Base-by-base conservation (phyloP, 2,113 vertebrate species). In the Baryphthengus martii region DNA sequence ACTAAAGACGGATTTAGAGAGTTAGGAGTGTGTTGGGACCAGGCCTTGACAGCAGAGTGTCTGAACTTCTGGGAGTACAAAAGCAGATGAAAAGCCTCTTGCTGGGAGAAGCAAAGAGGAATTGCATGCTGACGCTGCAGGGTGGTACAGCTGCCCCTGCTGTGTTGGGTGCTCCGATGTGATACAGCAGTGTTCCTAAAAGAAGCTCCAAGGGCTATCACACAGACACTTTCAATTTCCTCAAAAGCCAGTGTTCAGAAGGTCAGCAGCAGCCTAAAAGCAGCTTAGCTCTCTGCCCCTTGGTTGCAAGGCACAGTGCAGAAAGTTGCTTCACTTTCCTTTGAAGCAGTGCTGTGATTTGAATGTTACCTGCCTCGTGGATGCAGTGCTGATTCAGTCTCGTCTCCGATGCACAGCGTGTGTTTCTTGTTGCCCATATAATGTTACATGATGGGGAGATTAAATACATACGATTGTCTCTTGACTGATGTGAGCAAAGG, bases 401-500 rank as follows among this genome's bases (percentile, higher is more conserved):
- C 1, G 1, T 73, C 44, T 62, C 8, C 0, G 0, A 40, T n/a
- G 50, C 13, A 33, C n/a, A 49, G 50, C 0, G 0, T 42, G 26
- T 50, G 6, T 81, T 84, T 67, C 42, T 67, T 15, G 20, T 49
- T 82, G 24, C n/a, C 49, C 1, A 0, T 76, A 9, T 37, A 44
- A 13, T 44, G 33, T 29, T 63, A 40, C 0, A 0, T 66, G 67
- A 53, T 49, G 39, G 59, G 45, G 23, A 70, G 45, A 83, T 72
- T 49, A 83, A 92, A 73, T 0, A 0, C 2, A 1, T 39, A 10
- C 1, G 2, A 24, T 82, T 63, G 23, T 63, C 56, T 70, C 42
- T 78, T 78, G 82, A 25, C 58, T 55, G 67, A 62, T 19, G 2
- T 62, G 19, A 42, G 42, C 52, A 75, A 49, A 86, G 67, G 53